Percentiles rank a stretch among this genome's conserved stretches.
These are phyloP conservation scores for Ambastaia sidthimunki DNA, from an alignment of 2,797 vertebrate species.

Conservation along the genomic window DNA sequence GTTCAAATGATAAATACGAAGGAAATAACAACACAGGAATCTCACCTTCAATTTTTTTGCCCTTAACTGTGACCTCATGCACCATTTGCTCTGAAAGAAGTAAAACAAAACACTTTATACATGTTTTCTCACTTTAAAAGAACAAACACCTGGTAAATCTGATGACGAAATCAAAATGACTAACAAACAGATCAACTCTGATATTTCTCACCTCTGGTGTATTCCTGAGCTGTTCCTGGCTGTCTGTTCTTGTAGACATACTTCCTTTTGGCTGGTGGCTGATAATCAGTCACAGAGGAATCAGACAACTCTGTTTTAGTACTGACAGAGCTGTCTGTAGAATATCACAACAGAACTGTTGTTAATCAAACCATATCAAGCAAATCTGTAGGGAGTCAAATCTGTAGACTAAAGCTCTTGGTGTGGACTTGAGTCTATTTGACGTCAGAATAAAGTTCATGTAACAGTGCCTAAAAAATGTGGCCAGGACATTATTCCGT, in stretches of 20 bases:
- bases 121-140: not conserved
- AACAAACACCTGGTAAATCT: not conserved
- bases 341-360: not conserved
- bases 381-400: not conserved
- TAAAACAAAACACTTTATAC: constrained; percentile 26
- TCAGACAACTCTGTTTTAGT: constrained; percentile 60
- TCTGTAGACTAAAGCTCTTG: not conserved
- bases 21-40: not conserved
- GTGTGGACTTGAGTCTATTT: not conserved
- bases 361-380: not conserved
- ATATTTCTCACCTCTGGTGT: constrained; percentile 67
- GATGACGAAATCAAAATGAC: too few species aligned
- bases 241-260: constrained; percentile 66
- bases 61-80: constrained; percentile 62
- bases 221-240: not conserved
- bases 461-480: too few species aligned
- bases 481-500: not conserved
- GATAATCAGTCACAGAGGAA: constrained; percentile 68
- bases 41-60: constrained; percentile 73
- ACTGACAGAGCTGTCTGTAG: constrained; percentile 46
- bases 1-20: constrained; percentile 9
- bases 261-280: constrained; percentile 79
- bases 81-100: constrained; percentile 69
- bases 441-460: not conserved
- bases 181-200: too few species aligned